phyloP scores from a whole-genome alignment of 2,888 invertebrate genomes.

The Dicyrtomina minuta region DNA sequence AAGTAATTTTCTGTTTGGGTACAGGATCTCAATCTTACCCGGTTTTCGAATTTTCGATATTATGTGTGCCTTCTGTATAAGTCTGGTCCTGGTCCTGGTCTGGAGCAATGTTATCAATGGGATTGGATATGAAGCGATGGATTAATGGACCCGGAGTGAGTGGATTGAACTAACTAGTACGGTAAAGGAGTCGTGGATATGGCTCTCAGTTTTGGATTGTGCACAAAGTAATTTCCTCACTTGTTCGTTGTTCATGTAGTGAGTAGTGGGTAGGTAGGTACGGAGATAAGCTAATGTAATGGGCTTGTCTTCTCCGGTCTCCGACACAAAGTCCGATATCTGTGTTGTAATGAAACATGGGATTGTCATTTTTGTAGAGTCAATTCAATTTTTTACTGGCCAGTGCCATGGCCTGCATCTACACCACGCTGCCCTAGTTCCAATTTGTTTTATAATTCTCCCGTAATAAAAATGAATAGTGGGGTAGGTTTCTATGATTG shows the following conservation, averaged over 20 bases:
- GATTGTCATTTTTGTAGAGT: constrained; percentile 33
- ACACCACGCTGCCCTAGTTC: background rate
- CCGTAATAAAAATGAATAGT: background rate
- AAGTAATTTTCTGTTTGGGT: constrained; percentile 31
- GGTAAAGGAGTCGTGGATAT: background rate
- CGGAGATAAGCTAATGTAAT: constrained; percentile 16
- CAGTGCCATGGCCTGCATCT: too few relatives aligned
- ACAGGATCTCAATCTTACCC: constrained; percentile 17
- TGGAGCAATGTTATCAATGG: too few relatives aligned
- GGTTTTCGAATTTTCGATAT: background rate
- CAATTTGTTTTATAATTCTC: background rate
- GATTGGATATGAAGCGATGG: too few relatives aligned
- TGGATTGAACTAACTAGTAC: too few relatives aligned
- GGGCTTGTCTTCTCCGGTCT: constrained; percentile 21
- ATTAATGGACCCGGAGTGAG: too few relatives aligned
- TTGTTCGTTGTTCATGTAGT: constrained; percentile 16
- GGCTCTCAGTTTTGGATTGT: constrained; percentile 24
- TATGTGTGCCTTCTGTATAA: background rate
- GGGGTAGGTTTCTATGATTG: constrained; percentile 2
- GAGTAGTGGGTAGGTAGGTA: background rate
- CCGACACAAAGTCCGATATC: too few relatives aligned
- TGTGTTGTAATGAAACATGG: constrained; percentile 35
- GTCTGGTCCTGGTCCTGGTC: background rate
- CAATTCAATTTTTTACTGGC: constrained; percentile 22
- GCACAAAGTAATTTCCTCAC: constrained; percentile 35